These are phyloP conservation scores for Lepus timidus DNA, from an alignment of 2,113 vertebrate species.

Conservation along the genomic window DNA sequence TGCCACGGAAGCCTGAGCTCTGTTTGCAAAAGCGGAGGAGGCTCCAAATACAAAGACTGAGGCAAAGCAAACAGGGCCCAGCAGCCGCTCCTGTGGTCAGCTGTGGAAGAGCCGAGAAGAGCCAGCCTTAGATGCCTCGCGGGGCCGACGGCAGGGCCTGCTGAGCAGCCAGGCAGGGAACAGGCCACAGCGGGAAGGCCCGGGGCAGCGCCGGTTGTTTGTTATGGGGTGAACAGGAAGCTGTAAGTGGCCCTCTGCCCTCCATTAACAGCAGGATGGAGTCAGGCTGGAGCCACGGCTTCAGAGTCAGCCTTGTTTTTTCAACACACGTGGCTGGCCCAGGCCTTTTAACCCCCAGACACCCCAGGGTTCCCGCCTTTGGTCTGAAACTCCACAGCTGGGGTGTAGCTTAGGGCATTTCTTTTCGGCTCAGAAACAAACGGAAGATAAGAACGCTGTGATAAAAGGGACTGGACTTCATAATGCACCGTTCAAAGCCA, in stretches of 20 bases:
- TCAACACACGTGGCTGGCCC: slow-evolving; percentile 82
- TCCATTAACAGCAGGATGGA: slow-evolving; percentile 89
- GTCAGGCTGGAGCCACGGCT: slow-evolving; percentile 87
- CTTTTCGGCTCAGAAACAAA: slow-evolving; percentile 82
- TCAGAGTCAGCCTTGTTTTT: slow-evolving; percentile 85
- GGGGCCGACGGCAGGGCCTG: slow-evolving; percentile 33
- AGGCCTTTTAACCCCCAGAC: slow-evolving; percentile 82
- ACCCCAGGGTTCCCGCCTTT: slow-evolving; percentile 83
- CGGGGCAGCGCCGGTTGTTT: slow-evolving; percentile 88
- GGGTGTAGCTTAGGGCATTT: slow-evolving; percentile 78
- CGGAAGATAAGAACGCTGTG: slow-evolving; percentile 84
- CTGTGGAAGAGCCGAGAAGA: neutral
- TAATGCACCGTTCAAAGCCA: slow-evolving; percentile 77
- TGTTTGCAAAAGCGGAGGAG: neutral
- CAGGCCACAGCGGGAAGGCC: slow-evolving; percentile 88
- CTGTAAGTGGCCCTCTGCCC: slow-evolving; percentile 88
- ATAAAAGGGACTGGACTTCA: slow-evolving; percentile 72
- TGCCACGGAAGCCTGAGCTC: neutral
- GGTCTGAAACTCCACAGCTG: slow-evolving; percentile 77
- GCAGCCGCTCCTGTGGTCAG: slow-evolving; percentile 19
- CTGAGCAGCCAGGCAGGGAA: slow-evolving; percentile 43
- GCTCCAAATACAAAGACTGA: slow-evolving; percentile 53
- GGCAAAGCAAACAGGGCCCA: neutral
- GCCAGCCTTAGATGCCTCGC: neutral
- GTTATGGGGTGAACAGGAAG: slow-evolving; percentile 90